These are phyloP conservation scores for Rhyacophila evoluta DNA, from an alignment of 2,888 invertebrate genomes.

Conservation along the genomic window DNA sequence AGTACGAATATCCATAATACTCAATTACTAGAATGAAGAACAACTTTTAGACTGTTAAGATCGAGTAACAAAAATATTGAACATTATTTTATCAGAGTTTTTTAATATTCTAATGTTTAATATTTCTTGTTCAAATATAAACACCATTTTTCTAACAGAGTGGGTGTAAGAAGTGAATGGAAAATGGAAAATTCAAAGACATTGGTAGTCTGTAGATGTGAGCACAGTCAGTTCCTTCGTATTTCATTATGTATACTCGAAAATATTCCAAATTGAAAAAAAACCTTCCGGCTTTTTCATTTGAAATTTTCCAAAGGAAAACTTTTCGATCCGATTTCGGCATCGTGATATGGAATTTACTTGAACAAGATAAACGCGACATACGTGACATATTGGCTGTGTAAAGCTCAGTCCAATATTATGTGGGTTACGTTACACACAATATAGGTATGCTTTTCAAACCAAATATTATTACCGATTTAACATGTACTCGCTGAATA, in stretches of 20 bases:
- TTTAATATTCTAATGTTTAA: neutral
- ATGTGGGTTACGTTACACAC: too few species aligned
- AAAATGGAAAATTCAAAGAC: neutral
- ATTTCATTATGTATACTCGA: neutral
- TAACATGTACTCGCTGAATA: too few species aligned
- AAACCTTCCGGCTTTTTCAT: neutral
- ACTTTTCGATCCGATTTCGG: neutral
- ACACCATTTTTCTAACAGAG: neutral
- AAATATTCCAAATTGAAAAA: neutral
- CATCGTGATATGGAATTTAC: neutral
- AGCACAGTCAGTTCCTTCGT: neutral
- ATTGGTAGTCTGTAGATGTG: neutral
- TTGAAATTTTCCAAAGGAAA: neutral
- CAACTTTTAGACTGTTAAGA: too few species aligned
- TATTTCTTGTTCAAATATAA: neutral
- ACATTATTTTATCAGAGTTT: too few species aligned
- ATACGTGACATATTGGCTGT: neutral
- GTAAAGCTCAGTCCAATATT: neutral
- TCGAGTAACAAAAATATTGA: too few species aligned
- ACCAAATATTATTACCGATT: too few species aligned
- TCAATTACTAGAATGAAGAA: too few species aligned
- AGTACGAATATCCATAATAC: too few species aligned
- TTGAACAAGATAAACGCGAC: neutral
- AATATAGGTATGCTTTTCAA: too few species aligned
- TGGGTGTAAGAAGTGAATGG: neutral